Conservation (phyloP, 2,797 vertebrate species). For the Telmatherina bonti region DNA sequence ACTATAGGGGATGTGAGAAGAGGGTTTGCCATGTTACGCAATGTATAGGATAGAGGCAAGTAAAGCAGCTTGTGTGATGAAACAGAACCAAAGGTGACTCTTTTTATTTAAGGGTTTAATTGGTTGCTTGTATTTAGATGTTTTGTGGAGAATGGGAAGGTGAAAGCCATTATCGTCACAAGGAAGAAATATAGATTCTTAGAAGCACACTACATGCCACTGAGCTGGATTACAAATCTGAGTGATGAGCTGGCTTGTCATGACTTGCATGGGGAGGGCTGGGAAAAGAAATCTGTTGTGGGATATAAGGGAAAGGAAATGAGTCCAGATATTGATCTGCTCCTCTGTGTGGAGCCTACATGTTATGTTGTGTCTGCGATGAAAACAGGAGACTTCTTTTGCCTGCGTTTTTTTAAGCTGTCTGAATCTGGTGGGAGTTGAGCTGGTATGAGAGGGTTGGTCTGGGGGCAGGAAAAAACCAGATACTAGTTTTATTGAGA, state of each 20-base stretch:
- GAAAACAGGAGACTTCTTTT: not conserved
- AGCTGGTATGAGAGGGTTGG: no score
- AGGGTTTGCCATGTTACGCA: conserved; percentile 59
- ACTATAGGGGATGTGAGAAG: conserved; percentile 14
- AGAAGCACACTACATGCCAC: not conserved
- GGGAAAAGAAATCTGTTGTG: conserved; percentile 1
- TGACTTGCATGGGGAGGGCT: not conserved
- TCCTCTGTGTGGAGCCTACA: conserved; percentile 20
- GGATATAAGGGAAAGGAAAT: conserved; percentile 37
- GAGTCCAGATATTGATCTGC: conserved; percentile 60
- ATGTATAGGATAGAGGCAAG: conserved; percentile 60
- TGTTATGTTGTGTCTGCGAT: conserved; percentile 26
- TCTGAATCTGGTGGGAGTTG: no score
- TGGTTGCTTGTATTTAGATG: not conserved
- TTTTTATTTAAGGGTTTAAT: conserved; percentile 19
- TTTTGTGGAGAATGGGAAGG: conserved; percentile 3
- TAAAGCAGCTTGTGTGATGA: conserved; percentile 38
- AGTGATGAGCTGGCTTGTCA: conserved; percentile 29
- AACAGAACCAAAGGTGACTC: conserved; percentile 67
- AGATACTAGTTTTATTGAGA: conserved; percentile 42
- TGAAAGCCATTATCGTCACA: conserved; percentile 13
- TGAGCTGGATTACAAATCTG: conserved; percentile 1
- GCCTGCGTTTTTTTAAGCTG: no score
- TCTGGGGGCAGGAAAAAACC: conserved; percentile 45
- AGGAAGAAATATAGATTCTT: not conserved